Percentiles rank a stretch among this genome's conserved stretches.
These are phyloP conservation scores for Lysiphlebus fabarum DNA, from an alignment of 1,140 invertebrate species.

Conservation along the genomic window DNA sequence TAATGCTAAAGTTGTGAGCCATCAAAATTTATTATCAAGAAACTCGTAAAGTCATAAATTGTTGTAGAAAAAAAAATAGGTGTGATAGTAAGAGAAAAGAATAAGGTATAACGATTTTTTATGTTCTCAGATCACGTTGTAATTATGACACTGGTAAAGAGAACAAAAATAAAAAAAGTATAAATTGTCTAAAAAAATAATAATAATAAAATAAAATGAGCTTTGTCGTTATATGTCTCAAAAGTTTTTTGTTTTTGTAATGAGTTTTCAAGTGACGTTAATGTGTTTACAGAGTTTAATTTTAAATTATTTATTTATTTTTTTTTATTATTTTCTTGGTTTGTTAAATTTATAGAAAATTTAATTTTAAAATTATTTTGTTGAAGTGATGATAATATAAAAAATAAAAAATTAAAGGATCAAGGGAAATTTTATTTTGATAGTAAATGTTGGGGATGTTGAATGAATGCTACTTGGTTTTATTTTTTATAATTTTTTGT, in stretches of 20 bases:
- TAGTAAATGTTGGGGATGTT: too few species aligned
- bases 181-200: constrained; percentile 5
- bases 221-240: constrained; percentile 16
- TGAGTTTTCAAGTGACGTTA: constrained; percentile 21
- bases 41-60: not conserved
- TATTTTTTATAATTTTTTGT: too few species aligned
- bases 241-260: constrained; percentile 19
- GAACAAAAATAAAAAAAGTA: not conserved
- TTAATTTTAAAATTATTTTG: not conserved
- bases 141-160: constrained; percentile 16
- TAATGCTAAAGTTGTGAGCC: too few species aligned
- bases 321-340: constrained; percentile 4
- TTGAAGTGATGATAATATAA: too few species aligned
- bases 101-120: not conserved
- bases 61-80: not conserved
- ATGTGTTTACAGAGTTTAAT: constrained; percentile 21
- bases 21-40: too few species aligned
- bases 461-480: too few species aligned
- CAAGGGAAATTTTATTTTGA: too few species aligned
- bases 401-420: too few species aligned
- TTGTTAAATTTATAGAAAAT: not conserved
- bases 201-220: not conserved
- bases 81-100: not conserved
- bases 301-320: constrained; percentile 2
- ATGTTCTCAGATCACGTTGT: constrained; percentile 17